These are phyloP conservation scores for Nephrotoma guestfalica DNA, from an alignment of 2,888 invertebrate species.

Conservation along the genomic window DNA sequence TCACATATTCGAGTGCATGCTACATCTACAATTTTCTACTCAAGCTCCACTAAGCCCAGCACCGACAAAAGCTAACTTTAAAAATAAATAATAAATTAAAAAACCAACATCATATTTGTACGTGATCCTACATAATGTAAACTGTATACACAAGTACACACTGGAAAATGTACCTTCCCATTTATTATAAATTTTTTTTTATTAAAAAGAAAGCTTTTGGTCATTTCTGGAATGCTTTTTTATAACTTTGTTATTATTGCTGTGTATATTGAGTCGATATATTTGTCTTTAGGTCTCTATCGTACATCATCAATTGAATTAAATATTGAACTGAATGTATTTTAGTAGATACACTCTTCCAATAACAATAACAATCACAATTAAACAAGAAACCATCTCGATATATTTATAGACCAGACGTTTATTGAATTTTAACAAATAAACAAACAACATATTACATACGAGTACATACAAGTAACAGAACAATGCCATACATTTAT, in stretches of 20 bases:
- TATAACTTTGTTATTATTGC: neutral
- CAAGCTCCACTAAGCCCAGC: neutral
- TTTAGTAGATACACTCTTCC: no score
- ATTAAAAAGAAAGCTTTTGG: neutral
- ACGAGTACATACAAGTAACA: no score
- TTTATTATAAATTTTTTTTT: neutral
- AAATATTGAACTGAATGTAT: neutral
- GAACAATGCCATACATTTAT: no score
- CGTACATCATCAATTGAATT: neutral
- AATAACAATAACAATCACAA: no score
- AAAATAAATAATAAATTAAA: neutral
- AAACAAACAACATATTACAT: no score
- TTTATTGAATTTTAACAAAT: no score
- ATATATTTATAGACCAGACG: no score
- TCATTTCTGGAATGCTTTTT: neutral
- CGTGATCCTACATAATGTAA: neutral
- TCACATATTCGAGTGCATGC: neutral
- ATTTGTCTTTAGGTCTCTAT: no score
- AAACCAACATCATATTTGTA: neutral
- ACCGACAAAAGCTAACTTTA: neutral
- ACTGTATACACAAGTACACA: neutral
- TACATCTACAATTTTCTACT: neutral
- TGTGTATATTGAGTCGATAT: neutral
- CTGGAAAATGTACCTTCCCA: neutral
- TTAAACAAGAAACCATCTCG: no score